Percentiles rank a stretch among this genome's conserved stretches.
Conservation (phyloP, 53 echinoderm and acorn worm genomes). For the Apostichopus leukothele region DNA sequence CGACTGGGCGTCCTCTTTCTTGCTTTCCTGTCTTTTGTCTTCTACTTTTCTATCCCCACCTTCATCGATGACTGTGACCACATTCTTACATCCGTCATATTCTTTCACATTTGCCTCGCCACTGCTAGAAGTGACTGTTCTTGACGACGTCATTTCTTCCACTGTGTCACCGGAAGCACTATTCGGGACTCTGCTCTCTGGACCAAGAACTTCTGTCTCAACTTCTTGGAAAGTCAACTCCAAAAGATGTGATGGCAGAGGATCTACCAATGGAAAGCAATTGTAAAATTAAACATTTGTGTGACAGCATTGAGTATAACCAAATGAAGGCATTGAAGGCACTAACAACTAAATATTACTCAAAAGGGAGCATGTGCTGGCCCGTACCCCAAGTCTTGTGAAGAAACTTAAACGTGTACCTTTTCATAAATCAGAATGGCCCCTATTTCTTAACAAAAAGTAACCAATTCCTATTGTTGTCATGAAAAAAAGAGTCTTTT, state of each 20-base stretch:
- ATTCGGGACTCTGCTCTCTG: background rate
- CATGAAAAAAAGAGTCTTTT: too few species aligned
- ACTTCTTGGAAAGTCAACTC: background rate
- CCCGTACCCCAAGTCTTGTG: too few species aligned
- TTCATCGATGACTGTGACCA: background rate
- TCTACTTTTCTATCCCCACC: background rate
- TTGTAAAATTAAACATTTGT: background rate
- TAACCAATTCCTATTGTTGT: too few species aligned
- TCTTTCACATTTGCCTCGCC: background rate
- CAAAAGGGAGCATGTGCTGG: too few species aligned
- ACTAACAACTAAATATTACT: too few species aligned
- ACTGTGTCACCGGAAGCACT: background rate
- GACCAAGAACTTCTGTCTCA: conserved; percentile 3
- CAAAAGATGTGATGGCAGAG: conserved; percentile 10
- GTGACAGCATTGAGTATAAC: too few species aligned
- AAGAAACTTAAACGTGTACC: too few species aligned
- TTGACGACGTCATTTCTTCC: background rate
- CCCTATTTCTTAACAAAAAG: too few species aligned
- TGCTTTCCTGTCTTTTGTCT: background rate
- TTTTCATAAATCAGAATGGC: too few species aligned
- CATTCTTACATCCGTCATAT: background rate
- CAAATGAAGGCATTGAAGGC: too few species aligned
- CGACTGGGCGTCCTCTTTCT: background rate
- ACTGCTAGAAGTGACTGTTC: background rate
- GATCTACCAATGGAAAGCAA: background rate